Evolutionary conservation across 2,888 invertebrate genomes (phyloP).

Genomic region (Rapana venosa): DNA sequence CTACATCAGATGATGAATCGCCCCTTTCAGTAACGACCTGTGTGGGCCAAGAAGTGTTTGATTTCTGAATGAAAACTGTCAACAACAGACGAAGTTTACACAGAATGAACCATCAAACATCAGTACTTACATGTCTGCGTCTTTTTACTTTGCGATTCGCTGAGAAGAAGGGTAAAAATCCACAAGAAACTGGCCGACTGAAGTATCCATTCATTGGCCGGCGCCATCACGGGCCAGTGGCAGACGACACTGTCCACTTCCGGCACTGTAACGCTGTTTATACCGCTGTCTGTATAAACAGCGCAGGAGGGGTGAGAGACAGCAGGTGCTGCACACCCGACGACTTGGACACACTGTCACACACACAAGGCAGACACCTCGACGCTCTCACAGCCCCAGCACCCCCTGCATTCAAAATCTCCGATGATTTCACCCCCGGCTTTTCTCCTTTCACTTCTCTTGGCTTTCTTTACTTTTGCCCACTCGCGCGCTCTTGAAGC

Average conservation of each 20-base stretch:
- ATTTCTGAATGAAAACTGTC: conserved; percentile 14
- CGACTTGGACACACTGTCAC: no score
- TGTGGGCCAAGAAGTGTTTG: not conserved
- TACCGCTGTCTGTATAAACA: conserved; percentile 57
- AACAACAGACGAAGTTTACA: not conserved
- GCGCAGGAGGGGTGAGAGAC: conserved; percentile 31
- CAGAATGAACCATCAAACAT: not conserved
- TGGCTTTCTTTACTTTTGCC: not conserved
- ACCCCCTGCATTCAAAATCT: not conserved
- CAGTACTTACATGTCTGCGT: conserved; percentile 69
- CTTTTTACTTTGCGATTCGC: conserved; percentile 68
- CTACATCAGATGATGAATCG: no score
- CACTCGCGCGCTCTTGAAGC: conserved; percentile 1
- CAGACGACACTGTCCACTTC: conserved; percentile 49
- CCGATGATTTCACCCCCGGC: not conserved
- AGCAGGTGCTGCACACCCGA: not conserved
- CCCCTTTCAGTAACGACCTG: no score
- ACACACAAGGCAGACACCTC: not conserved
- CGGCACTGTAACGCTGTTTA: conserved; percentile 63
- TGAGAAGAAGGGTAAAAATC: conserved; percentile 70
- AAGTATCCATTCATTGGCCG: conserved; percentile 69
- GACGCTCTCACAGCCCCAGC: not conserved
- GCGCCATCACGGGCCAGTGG: conserved; percentile 69
- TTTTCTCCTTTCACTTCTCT: not conserved
- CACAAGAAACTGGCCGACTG: conserved; percentile 68